A percentile compares a stretch with the other conserved stretches of the same genome.
These are phyloP conservation scores for Pseudorhiza aurosa DNA, from an alignment of 30 jellyfish, hydroid and myxozoan species.

Conservation along the genomic window DNA sequence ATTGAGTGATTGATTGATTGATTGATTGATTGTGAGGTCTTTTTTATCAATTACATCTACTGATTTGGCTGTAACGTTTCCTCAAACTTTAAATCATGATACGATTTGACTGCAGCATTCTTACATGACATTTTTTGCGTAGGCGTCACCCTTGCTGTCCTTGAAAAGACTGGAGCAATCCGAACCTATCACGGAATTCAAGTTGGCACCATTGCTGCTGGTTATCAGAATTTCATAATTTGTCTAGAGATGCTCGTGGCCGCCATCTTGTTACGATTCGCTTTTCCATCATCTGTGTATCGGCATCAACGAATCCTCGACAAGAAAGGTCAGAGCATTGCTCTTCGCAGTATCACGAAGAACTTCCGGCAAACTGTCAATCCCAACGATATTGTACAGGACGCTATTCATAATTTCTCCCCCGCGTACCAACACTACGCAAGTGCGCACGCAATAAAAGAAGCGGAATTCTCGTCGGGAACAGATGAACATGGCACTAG, in stretches of 20 bases:
- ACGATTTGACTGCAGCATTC: too few relatives aligned
- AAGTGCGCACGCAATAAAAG: constrained; percentile 72
- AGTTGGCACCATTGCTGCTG: constrained; percentile 90
- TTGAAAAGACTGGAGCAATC: constrained; percentile 87
- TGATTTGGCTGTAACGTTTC: background rate
- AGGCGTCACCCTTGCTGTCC: constrained; percentile 88
- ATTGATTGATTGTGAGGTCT: background rate
- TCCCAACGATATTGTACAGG: constrained; percentile 93
- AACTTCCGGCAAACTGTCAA: constrained; percentile 87
- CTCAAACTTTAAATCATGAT: too few relatives aligned
- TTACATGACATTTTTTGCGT: background rate
- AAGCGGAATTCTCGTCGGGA: constrained; percentile 52
- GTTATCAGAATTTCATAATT: constrained; percentile 86
- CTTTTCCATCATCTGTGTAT: constrained; percentile 87
- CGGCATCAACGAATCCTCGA: constrained; percentile 81
- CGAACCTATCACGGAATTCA: constrained; percentile 43
- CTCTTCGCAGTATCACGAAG: constrained; percentile 74
- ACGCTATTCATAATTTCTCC: constrained; percentile 93
- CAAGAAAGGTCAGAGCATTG: constrained; percentile 71
- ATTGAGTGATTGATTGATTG: background rate
- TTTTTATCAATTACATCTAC: background rate
- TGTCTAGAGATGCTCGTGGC: constrained; percentile 97
- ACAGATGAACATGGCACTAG: constrained; percentile 71
- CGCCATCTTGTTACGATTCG: constrained; percentile 81
- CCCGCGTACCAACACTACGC: constrained; percentile 97